Percentiles rank a stretch among this genome's conserved stretches.
These are phyloP conservation scores for Tetraneura akinire DNA, from an alignment of 1,140 invertebrate genomes.

Conservation along the genomic window DNA sequence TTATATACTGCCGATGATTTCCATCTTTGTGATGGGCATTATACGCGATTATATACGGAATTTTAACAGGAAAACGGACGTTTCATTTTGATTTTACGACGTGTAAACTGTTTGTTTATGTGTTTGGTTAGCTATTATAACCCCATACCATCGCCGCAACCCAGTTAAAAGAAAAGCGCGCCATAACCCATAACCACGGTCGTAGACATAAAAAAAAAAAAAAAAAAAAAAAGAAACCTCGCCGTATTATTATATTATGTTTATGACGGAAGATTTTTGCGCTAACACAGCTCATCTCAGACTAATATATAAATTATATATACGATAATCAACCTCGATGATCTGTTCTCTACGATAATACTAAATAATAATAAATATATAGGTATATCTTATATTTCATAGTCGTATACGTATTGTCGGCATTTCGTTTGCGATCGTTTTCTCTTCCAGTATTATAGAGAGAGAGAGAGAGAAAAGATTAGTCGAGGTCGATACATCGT, in stretches of 20 bases:
- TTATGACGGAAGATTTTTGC: neutral
- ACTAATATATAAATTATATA: neutral
- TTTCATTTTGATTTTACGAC: constrained; percentile 16
- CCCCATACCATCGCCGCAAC: neutral
- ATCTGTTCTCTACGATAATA: neutral
- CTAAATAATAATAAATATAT: neutral
- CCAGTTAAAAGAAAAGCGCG: neutral
- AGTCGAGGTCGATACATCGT: too few species aligned
- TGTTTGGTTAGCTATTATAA: neutral
- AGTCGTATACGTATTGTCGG: neutral
- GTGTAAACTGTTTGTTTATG: constrained; percentile 39
- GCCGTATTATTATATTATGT: too few species aligned
- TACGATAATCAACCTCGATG: neutral
- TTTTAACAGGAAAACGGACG: constrained; percentile 9
- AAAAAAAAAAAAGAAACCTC: neutral
- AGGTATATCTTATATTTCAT: neutral
- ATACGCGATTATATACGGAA: too few species aligned
- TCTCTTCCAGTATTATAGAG: too few species aligned
- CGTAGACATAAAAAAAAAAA: neutral
- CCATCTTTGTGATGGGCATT: neutral
- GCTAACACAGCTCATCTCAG: neutral
- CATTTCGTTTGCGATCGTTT: neutral
- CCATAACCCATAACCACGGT: neutral
- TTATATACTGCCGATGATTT: neutral
- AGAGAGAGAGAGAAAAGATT: too few species aligned